Percentiles rank a stretch among this genome's conserved stretches.
phyloP scores from a whole-genome alignment of 2,888 invertebrate genomes.

The Escarpia spicata region DNA sequence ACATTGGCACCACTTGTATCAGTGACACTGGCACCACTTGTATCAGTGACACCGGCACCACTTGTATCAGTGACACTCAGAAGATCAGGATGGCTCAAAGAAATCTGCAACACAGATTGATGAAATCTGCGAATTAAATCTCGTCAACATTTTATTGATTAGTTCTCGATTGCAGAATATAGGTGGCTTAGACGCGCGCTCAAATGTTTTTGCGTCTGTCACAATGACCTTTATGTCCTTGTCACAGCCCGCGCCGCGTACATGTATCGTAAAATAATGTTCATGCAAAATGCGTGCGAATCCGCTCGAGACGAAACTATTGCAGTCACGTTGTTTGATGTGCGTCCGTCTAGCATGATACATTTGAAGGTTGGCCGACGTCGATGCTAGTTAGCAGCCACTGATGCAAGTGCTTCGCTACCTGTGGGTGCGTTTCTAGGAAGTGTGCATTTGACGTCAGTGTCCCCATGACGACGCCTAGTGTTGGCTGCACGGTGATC shows the following conservation, averaged over 20 bases:
- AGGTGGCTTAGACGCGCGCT: neutral
- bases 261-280: neutral
- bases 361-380: neutral
- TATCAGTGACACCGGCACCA: neutral
- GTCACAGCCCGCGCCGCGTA: neutral
- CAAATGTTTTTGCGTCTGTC: neutral
- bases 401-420: slow-evolving; percentile 3
- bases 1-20: no score
- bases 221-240: neutral
- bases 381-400: neutral
- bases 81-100: neutral
- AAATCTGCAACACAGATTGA: neutral
- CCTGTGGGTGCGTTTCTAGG: slow-evolving; percentile 12
- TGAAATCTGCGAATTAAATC: neutral
- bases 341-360: neutral
- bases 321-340: neutral
- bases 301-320: neutral
- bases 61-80: neutral
- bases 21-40: no score
- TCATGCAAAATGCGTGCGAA: neutral
- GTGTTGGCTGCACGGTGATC: neutral
- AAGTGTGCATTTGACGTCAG: neutral
- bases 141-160: neutral
- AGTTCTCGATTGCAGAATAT: neutral
- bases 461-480: neutral